Percentiles rank a stretch among this genome's conserved stretches.
Evolutionary conservation across 2,797 vertebrate species (phyloP).

Genomic region (Arnoldichthys spilopterus): DNA sequence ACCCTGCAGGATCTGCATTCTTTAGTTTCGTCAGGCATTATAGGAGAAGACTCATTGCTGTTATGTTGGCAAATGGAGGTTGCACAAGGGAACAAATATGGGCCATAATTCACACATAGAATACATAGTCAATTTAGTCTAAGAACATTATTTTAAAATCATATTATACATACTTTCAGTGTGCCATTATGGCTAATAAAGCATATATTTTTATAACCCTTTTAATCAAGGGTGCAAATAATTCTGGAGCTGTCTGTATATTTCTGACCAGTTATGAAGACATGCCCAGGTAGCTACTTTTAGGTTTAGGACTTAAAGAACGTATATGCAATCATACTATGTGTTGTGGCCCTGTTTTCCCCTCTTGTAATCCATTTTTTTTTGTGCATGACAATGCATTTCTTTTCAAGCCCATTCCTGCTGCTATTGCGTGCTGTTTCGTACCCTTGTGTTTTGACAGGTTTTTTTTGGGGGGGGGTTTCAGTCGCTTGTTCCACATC

Average conservation of each 20-base stretch:
- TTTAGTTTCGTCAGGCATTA: too few relatives aligned
- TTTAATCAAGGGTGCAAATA: background rate
- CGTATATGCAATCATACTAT: too few relatives aligned
- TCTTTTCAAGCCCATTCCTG: background rate
- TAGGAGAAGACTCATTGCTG: too few relatives aligned
- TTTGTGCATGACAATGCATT: background rate
- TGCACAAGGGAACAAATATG: too few relatives aligned
- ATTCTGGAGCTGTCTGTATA: background rate
- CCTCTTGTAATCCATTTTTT: background rate
- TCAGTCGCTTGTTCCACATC: background rate
- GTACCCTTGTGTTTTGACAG: background rate
- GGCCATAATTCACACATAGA: too few relatives aligned
- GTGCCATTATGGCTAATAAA: background rate
- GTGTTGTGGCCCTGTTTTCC: background rate
- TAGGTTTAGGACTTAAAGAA: background rate
- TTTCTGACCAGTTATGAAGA: background rate
- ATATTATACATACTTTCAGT: too few relatives aligned
- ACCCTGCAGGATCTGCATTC: too few relatives aligned
- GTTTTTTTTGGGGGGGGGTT: background rate
- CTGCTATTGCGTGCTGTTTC: background rate
- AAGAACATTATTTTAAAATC: too few relatives aligned
- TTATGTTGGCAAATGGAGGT: too few relatives aligned
- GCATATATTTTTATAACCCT: too few relatives aligned
- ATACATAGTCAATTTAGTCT: too few relatives aligned
- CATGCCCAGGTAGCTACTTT: background rate